phyloP scores from a whole-genome alignment of 2,797 vertebrate genomes.

The Danio jaintianensis region DNA sequence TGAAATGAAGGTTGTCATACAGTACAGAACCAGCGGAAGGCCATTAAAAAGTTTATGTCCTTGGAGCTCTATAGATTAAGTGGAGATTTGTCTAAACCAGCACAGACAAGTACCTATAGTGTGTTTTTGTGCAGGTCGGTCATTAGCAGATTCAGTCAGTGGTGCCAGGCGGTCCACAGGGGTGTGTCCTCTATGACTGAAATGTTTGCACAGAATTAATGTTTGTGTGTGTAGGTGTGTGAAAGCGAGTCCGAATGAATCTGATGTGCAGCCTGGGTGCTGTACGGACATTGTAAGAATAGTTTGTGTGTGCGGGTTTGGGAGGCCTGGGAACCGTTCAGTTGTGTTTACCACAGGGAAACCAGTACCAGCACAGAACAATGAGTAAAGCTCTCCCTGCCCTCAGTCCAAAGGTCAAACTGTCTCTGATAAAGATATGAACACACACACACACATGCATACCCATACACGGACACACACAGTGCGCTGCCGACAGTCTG shows the following conservation, averaged over 20 bases:
- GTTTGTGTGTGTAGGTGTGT: constrained; percentile 52
- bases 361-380: constrained; percentile 86
- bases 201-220: constrained; percentile 52
- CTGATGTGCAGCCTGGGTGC: constrained; percentile 71
- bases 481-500: constrained; percentile 73
- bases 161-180: constrained; percentile 38
- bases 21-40: background rate
- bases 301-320: constrained; percentile 53
- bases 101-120: constrained; percentile 14
- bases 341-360: constrained; percentile 89
- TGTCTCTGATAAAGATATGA: constrained; percentile 60
- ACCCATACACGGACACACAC: constrained; percentile 52
- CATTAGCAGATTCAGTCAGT: constrained; percentile 40
- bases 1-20: background rate
- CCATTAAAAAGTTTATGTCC: constrained; percentile 1
- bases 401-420: constrained; percentile 61
- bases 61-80: constrained; percentile 10
- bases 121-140: constrained; percentile 25
- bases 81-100: constrained; percentile 17
- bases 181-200: constrained; percentile 49
- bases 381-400: constrained; percentile 83
- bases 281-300: constrained; percentile 82
- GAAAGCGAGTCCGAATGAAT: constrained; percentile 57
- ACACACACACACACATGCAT: constrained; percentile 33
- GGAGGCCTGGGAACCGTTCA: constrained; percentile 86